A percentile compares a stretch with the other conserved stretches of the same genome.
phyloP scores from a whole-genome alignment of 2,113 vertebrate genomes.

The Arenaria interpres region DNA sequence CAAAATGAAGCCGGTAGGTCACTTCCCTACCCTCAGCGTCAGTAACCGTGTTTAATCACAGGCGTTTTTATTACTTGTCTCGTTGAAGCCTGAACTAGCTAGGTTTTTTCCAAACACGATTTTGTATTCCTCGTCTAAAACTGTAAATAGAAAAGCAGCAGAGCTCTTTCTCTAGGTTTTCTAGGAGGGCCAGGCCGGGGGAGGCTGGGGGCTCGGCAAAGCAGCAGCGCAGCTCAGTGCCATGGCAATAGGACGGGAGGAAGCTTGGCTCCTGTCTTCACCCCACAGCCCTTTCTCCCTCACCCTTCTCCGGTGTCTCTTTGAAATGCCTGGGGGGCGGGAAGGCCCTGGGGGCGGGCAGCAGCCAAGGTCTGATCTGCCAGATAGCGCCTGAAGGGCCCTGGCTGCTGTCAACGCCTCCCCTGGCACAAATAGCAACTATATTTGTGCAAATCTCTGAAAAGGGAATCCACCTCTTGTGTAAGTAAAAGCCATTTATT shows the following conservation, averaged over 20 bases:
- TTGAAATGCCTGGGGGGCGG: not conserved
- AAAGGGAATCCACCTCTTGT: slow-evolving; percentile 65
- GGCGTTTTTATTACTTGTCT: slow-evolving; percentile 48
- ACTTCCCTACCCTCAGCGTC: slow-evolving; percentile 12
- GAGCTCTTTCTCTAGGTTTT: not conserved
- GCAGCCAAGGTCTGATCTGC: not conserved
- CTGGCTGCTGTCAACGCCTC: slow-evolving; percentile 23
- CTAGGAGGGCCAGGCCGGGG: not conserved
- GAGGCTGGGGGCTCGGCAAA: not conserved
- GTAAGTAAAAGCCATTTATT: slow-evolving; percentile 39
- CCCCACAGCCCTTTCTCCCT: not conserved
- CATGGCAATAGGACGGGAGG: too few species aligned
- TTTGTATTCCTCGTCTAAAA: slow-evolving; percentile 22
- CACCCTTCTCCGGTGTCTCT: not conserved
- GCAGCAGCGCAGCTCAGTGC: not conserved
- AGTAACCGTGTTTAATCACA: slow-evolving; percentile 56
- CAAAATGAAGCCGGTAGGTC: slow-evolving; percentile 14
- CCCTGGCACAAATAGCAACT: slow-evolving; percentile 26
- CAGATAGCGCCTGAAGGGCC: not conserved
- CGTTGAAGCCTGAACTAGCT: slow-evolving; percentile 34
- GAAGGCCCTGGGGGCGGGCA: not conserved
- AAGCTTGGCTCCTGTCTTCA: not conserved
- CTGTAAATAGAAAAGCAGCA: slow-evolving; percentile 43
- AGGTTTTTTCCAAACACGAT: slow-evolving; percentile 50
- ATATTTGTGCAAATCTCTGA: slow-evolving; percentile 40